Evolutionary conservation across 2,797 vertebrate genomes (phyloP), one percentile per base, ranked within the genome.

Genomic region (Phrynocephalus vlangalii): DNA sequence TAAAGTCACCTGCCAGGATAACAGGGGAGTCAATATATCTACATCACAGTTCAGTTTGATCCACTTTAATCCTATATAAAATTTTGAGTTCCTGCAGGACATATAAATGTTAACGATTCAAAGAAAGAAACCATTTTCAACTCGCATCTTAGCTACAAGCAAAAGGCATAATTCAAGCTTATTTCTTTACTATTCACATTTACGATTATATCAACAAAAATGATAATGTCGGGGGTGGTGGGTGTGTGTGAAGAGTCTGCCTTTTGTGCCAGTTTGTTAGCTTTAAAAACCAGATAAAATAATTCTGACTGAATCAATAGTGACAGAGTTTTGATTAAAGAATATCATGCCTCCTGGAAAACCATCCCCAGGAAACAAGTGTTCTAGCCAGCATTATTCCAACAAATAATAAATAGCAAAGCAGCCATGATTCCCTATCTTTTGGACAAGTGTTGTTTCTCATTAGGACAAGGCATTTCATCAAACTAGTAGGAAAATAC

Each of bases 71-170:
- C 68, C n/a, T 15, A 33, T 84, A 84, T 73, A 84, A 63, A 88
- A 73, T 66, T 11, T 52, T 20, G 8, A 44, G 68, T 67, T 81
- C 38, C 60, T 48, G 6, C 1, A 38, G 33, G 18, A 30, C 18
- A 88, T 80, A 73, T 67, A 79, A 30, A 73, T 67, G 56, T n/a
- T 84, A 84, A 50, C 56, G 66, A 56, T 75, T 52, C 52, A 85
- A 85, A 84, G 56, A 85, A 56, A 80, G 22, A 30, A 73, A 75
- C 20, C 18, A 13, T 60, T 44, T 79, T 79, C 56, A 84, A 80
- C 16, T n/a, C 30, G 33, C 44, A 50, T 78, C 16, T 38, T 84
- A 63, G 83, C 68, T 83, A 44, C 50, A 6, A 76, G 38, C 3
- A 66, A 84, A 84, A 33, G 52, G 73, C n/a, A 38, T 28, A 4